Conservation (phyloP, 2,888 invertebrate species). For the Apamea anceps region DNA sequence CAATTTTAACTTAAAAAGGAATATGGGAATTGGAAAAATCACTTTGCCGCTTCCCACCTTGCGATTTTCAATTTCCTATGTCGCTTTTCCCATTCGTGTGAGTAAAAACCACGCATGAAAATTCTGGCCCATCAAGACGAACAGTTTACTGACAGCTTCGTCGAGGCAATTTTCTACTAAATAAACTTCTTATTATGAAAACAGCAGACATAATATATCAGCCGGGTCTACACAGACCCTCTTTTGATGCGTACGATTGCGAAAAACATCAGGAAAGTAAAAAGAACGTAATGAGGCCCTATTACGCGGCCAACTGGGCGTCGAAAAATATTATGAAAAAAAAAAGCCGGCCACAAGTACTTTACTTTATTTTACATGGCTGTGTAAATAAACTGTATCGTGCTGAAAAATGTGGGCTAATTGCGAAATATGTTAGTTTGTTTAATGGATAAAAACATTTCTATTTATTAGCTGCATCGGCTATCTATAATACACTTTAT, state of each 20-base stretch:
- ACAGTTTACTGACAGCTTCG: neutral
- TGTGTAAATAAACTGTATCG: conserved; percentile 20
- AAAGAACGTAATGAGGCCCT: conserved; percentile 56
- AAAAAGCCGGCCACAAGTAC: conserved; percentile 31
- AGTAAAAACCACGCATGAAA: neutral
- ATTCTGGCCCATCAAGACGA: neutral
- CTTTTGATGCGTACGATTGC: conserved; percentile 51
- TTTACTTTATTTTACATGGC: conserved; percentile 31
- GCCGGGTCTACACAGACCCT: conserved; percentile 40
- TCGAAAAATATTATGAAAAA: conserved; percentile 41
- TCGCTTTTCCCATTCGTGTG: neutral
- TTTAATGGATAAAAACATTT: neutral
- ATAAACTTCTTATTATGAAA: conserved; percentile 43
- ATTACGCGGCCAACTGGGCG: conserved; percentile 49
- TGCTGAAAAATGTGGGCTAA: conserved; percentile 2
- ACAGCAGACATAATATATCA: conserved; percentile 42
- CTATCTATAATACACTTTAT: neutral
- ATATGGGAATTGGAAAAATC: neutral
- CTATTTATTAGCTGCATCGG: neutral
- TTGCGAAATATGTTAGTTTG: neutral
- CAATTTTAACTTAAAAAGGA: neutral
- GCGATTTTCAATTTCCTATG: conserved; percentile 13
- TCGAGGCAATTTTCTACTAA: conserved; percentile 27
- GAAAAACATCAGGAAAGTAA: conserved; percentile 53
- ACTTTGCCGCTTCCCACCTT: neutral